Conservation (phyloP, 2,113 vertebrate genomes). For the Lepidothrix coronata region DNA sequence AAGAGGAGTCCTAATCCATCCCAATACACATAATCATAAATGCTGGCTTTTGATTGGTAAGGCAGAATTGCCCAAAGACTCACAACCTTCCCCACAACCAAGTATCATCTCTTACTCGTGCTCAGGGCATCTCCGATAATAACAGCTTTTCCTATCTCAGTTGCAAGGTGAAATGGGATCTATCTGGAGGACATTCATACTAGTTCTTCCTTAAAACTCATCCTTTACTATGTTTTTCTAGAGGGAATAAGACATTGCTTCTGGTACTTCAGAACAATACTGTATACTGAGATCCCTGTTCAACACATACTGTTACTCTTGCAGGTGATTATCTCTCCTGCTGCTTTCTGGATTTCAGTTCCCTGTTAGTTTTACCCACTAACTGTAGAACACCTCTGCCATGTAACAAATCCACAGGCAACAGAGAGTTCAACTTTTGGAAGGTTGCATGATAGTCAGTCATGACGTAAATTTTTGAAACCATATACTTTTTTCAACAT, state of each 20-base stretch:
- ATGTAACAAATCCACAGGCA: background rate
- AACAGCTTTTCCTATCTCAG: background rate
- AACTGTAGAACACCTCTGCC: background rate
- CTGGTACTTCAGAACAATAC: background rate
- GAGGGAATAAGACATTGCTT: background rate
- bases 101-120: background rate
- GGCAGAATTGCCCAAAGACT: background rate
- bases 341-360: background rate
- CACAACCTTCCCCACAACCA: background rate
- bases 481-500: background rate
- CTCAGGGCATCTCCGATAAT: background rate
- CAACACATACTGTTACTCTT: background rate
- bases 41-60: background rate
- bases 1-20: background rate
- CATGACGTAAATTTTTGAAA: background rate
- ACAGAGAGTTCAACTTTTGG: background rate
- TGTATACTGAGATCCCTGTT: background rate
- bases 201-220: background rate
- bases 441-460: background rate
- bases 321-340: background rate
- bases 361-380: background rate
- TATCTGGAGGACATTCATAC: background rate
- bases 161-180: background rate
- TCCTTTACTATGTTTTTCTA: background rate
- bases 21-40: background rate